phyloP scores from a whole-genome alignment of 2,113 vertebrate species.

The Lonchura striata region DNA sequence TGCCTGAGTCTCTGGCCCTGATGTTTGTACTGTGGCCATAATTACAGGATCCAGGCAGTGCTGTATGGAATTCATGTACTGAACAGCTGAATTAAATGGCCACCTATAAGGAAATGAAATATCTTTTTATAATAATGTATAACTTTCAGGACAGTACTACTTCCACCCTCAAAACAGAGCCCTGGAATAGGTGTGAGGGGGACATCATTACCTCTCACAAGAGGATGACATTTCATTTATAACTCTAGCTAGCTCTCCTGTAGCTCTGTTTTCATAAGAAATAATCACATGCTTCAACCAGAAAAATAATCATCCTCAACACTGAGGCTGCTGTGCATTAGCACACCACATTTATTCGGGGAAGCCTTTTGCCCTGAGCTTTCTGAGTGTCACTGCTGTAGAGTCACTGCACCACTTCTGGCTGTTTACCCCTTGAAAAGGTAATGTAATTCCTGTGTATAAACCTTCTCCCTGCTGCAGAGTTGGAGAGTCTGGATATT shows the following conservation, averaged over 20 bases:
- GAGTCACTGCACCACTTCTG: not conserved
- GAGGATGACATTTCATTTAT: not conserved
- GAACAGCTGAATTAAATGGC: constrained; percentile 18
- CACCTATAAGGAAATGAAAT: not conserved
- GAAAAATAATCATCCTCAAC: not conserved
- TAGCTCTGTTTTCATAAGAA: not conserved
- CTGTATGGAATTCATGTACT: not conserved
- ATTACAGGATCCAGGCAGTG: not conserved
- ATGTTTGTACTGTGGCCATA: not conserved
- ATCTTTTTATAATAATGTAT: not conserved
- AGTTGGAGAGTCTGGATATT: not conserved
- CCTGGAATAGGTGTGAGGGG: not conserved
- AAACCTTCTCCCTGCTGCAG: not conserved
- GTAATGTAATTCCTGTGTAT: not conserved
- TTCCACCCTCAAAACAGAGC: not conserved
- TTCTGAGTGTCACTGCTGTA: not conserved
- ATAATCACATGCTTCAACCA: not conserved
- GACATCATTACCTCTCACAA: not conserved
- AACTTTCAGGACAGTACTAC: not conserved
- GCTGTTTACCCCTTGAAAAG: not conserved
- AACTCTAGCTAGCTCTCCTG: not conserved
- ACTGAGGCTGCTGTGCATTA: not conserved
- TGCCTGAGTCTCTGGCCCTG: not conserved
- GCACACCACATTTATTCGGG: not conserved
- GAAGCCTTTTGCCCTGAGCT: not conserved